A percentile compares a stretch with the other conserved stretches of the same genome.
Evolutionary conservation across 2,113 vertebrate species (phyloP).

Genomic region (Corythornis cristatus): DNA sequence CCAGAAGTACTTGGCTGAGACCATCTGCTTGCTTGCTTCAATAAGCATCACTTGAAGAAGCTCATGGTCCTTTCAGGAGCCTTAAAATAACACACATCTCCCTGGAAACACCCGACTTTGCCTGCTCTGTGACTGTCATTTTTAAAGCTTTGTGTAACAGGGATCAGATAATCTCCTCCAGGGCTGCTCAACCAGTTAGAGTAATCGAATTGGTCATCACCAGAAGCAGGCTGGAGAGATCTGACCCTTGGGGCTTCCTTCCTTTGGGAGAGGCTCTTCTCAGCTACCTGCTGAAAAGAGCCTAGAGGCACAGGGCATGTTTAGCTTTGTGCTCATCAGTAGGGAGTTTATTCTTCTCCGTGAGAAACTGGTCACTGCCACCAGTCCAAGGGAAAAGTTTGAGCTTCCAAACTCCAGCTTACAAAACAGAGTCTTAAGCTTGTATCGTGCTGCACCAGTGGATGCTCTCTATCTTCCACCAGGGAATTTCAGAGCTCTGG

Average conservation of each 20-base stretch:
- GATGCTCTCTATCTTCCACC: background rate
- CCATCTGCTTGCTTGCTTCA: background rate
- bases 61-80: background rate
- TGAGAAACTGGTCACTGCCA: background rate
- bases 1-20: background rate
- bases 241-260: background rate
- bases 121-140: background rate
- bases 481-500: background rate
- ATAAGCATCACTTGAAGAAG: background rate
- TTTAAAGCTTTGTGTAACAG: background rate
- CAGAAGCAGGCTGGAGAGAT: background rate
- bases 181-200: background rate
- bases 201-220: background rate
- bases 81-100: background rate
- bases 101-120: background rate
- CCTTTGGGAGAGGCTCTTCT: background rate
- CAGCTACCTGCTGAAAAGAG: background rate
- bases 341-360: background rate
- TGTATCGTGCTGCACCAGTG: background rate
- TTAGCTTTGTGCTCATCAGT: background rate
- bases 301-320: background rate
- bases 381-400: background rate
- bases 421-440: background rate
- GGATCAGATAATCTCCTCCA: background rate
- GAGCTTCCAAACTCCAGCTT: background rate